Percentiles rank a stretch among this genome's conserved stretches.
phyloP scores from a whole-genome alignment of 2,797 vertebrate genomes.

The Champsocephalus esox region DNA sequence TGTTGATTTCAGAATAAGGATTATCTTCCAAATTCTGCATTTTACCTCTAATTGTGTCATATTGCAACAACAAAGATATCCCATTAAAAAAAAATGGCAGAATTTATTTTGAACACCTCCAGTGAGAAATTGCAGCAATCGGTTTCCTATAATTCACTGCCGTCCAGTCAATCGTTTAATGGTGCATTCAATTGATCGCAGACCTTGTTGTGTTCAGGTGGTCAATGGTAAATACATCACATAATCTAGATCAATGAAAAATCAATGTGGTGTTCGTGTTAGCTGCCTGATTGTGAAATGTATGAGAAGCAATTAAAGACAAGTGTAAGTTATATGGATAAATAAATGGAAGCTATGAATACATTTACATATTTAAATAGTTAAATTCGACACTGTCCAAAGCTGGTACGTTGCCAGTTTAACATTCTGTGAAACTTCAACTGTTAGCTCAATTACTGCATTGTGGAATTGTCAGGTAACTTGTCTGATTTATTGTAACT shows the following conservation, averaged over 20 bases:
- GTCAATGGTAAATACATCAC: constrained; percentile 3
- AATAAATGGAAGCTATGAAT: neutral
- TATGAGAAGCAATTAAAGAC: neutral
- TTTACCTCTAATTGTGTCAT: constrained; percentile 11
- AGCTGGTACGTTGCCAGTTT: neutral
- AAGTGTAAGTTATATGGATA: neutral
- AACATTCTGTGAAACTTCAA: neutral
- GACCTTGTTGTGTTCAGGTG: constrained; percentile 1
- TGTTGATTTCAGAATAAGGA: constrained; percentile 7
- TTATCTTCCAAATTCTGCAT: constrained; percentile 6
- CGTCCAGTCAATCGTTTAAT: constrained; percentile 2
- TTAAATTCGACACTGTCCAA: neutral
- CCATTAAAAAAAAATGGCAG: neutral
- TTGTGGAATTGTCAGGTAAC: neutral
- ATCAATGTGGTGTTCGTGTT: neutral
- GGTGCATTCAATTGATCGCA: constrained; percentile 21
- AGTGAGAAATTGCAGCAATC: neutral
- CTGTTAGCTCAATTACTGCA: neutral
- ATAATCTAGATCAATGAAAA: constrained; percentile 27
- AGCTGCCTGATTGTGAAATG: neutral
- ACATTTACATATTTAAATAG: neutral
- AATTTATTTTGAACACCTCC: constrained; percentile 2
- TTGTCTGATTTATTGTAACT: neutral
- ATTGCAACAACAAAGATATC: neutral
- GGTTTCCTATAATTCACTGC: constrained; percentile 20